Percentiles rank a stretch among this genome's conserved stretches.
Conservation (phyloP, 2,888 invertebrate genomes). For the Lepetodrilus schrolli region DNA sequence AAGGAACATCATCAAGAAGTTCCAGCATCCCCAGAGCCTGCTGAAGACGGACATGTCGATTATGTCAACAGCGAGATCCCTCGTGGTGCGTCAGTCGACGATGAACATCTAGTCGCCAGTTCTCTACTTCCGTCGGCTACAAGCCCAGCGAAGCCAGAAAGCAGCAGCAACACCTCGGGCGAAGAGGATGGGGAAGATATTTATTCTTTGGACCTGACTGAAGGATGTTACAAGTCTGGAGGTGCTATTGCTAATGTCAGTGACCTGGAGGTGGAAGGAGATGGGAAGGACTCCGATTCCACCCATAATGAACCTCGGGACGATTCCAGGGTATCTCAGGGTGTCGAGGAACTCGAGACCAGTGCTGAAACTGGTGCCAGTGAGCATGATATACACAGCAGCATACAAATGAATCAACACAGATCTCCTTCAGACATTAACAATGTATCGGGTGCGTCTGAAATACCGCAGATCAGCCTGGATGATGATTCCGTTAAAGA, state of each 20-base stretch:
- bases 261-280: conserved; percentile 38
- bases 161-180: no score
- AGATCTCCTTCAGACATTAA: not conserved
- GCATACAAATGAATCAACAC: not conserved
- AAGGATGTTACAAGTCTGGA: no score
- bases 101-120: not conserved
- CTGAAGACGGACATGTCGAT: no score
- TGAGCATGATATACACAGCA: not conserved
- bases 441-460: not conserved
- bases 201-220: conserved; percentile 39
- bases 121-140: not conserved
- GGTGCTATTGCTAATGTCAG: conserved; percentile 40
- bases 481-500: not conserved
- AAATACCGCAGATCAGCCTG: not conserved
- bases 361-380: not conserved
- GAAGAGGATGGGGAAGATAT: conserved; percentile 33
- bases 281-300: not conserved
- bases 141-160: not conserved
- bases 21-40: no score
- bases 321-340: conserved; percentile 8
- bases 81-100: no score
- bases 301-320: not conserved
- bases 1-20: no score
- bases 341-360: not conserved
- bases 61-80: no score